phyloP scores from a whole-genome alignment of 2,888 invertebrate genomes.

The Acanthoscelides obtectus region DNA sequence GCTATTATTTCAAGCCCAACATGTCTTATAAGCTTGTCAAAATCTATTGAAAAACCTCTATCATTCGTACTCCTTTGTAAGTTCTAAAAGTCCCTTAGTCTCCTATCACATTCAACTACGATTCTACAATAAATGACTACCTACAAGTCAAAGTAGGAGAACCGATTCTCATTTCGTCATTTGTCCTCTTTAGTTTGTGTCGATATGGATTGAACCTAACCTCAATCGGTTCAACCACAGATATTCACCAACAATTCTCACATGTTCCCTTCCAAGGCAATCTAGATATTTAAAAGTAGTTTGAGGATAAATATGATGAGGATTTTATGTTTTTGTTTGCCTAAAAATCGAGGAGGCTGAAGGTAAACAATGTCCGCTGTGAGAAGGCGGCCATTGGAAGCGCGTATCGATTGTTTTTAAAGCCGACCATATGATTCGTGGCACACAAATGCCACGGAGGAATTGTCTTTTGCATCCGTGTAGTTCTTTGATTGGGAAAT shows the following conservation, averaged over 20 bases:
- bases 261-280: not conserved
- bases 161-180: too few relatives aligned
- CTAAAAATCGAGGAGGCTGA: not conserved
- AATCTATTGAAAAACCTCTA: too few relatives aligned
- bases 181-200: not conserved
- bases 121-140: too few relatives aligned
- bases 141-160: too few relatives aligned
- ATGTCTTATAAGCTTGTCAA: too few relatives aligned
- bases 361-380: not conserved
- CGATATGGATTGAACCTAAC: not conserved
- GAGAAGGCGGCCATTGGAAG: not conserved
- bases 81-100: too few relatives aligned
- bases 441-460: not conserved
- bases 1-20: too few relatives aligned
- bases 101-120: too few relatives aligned
- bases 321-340: not conserved
- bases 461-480: not conserved
- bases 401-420: not conserved
- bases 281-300: not conserved
- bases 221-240: not conserved
- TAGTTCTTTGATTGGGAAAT: not conserved
- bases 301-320: not conserved
- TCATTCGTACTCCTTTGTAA: too few relatives aligned
- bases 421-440: not conserved
- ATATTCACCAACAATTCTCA: not conserved